Base-by-base conservation (phyloP, 2,888 invertebrate genomes). In the Scaeva pyrastri region DNA sequence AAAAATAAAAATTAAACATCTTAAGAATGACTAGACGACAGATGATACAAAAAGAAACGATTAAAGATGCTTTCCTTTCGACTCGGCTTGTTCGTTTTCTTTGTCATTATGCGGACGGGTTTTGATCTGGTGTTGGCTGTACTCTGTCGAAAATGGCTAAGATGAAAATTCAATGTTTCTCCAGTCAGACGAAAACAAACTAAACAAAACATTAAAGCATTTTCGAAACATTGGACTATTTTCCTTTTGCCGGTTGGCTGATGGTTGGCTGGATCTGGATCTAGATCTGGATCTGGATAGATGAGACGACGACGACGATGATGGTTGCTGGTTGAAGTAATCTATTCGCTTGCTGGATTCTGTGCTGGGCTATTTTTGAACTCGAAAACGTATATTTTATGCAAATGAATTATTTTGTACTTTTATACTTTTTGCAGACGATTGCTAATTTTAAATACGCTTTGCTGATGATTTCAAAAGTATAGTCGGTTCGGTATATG, bases 1-100 rank as follows among this genome's bases (percentile, higher is more conserved):
- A 66, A 66, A 23, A 62, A 62, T n/a, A 62, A 43, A 77, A 86
- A 82, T 56, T 19, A 72, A 77, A 82, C 48, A 74, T 82, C 62
- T 68, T 76, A 60, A 66, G 86, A 82, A 82, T 70, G 86, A 78
- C 86, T 86, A 86, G 86, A 86, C 86, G 82, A 82, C 86, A 82
- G 76, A 60, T 52, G 60, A 82, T 78, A 86, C 77, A 41, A 73
- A 82, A 82, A 82, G 50, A 50, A 78, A 78, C 73, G 55, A 73
- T 77, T 75, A 73, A 72, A 71, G 76, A 72, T 72, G 58, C 45
- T 82, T 82, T 77, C 62, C 45, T 82, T 82, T 77, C 62, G 66
- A 78, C 45, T 78, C 52, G 56, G 56, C 70, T 58, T 80, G 72
- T 52, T 76, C 75, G 66, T 81, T 68, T 56, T 60, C 52, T 50